Conservation (phyloP, 2,888 invertebrate species). For the Palloptera scutellata region DNA sequence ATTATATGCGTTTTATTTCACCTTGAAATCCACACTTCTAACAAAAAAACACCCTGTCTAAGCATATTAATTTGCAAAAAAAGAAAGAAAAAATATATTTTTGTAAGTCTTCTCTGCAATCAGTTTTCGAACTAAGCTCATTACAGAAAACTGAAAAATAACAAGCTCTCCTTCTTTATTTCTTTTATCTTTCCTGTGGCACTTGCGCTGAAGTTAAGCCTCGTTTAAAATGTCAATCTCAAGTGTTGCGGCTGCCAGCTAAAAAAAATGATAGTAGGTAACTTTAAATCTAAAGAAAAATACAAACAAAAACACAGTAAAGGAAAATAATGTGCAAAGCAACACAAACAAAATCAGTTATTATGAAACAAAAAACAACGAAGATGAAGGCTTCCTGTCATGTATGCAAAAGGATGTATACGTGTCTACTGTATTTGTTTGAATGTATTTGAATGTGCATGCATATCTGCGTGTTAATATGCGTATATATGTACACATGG, state of each 20-base stretch:
- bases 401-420: slow-evolving; percentile 3
- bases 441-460: background rate
- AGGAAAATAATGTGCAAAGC: too few species aligned
- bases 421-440: slow-evolving; percentile 6
- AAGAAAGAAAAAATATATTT: too few species aligned
- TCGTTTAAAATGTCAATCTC: slow-evolving; percentile 17
- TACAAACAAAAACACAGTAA: slow-evolving; percentile 5
- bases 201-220: background rate
- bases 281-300: slow-evolving; percentile 7
- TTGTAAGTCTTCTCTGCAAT: background rate
- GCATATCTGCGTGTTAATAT: background rate
- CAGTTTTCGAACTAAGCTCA: background rate
- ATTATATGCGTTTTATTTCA: too few species aligned
- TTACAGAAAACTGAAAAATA: background rate
- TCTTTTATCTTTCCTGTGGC: background rate
- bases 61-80: too few species aligned
- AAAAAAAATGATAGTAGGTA: slow-evolving; percentile 9
- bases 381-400: background rate
- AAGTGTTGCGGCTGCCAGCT: slow-evolving; percentile 12
- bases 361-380: background rate
- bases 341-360: too few species aligned
- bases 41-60: too few species aligned
- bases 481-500: background rate
- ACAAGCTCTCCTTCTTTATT: background rate
- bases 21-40: too few species aligned